Percentiles rank a stretch among this genome's conserved stretches.
Evolutionary conservation across 2,888 invertebrate species (phyloP).

Genomic region (Lordiphosa fenestrarum): DNA sequence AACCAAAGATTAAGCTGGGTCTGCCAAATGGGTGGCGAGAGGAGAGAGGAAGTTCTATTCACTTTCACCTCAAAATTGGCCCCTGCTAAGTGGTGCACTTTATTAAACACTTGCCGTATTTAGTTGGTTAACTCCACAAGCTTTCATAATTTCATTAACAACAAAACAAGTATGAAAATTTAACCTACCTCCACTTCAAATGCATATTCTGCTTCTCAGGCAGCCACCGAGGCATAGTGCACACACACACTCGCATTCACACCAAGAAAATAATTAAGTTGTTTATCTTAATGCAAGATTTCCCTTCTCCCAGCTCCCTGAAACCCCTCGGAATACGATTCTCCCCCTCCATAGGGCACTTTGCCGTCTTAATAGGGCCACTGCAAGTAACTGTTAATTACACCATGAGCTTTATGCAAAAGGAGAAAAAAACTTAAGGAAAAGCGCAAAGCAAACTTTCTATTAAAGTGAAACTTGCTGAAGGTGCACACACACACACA

Average conservation of each 20-base stretch:
- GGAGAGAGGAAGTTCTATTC: no score
- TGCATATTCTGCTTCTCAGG: conserved; percentile 4
- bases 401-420: conserved; percentile 48
- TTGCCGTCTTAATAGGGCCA: conserved; percentile 21
- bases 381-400: conserved; percentile 67
- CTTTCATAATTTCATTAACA: conserved; percentile 41
- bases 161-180: conserved; percentile 5
- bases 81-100: neutral
- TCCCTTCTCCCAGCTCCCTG: conserved; percentile 2
- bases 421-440: conserved; percentile 12
- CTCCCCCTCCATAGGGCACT: neutral
- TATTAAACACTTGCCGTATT: neutral
- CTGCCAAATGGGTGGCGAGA: no score
- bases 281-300: conserved; percentile 70
- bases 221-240: conserved; percentile 24
- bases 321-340: neutral
- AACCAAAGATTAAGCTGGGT: no score
- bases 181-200: conserved; percentile 5
- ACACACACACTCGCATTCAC: conserved; percentile 6
- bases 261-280: conserved; percentile 67
- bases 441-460: conserved; percentile 53
- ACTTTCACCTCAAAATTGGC: conserved; percentile 1
- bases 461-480: conserved; percentile 51
- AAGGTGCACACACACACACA: conserved; percentile 20
- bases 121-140: conserved; percentile 46